Base-by-base conservation (phyloP, 1,140 invertebrate species). In the Calycopis cecrops region DNA sequence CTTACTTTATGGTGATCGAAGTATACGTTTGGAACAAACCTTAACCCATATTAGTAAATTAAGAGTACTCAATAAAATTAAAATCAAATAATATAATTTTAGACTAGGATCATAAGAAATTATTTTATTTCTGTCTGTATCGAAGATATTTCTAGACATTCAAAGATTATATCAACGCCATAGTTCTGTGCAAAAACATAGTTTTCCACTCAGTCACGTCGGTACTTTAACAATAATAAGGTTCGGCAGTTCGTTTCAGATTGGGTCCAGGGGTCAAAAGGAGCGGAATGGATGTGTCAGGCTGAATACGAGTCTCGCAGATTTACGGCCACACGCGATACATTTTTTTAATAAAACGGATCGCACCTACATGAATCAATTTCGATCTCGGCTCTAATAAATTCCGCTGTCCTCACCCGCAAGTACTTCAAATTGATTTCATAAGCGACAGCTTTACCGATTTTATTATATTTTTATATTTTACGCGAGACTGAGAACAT, bases 381-480 rank as follows among this genome's bases (percentile, higher is more conserved):
- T 44, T 12, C 12, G 40, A 44, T 44, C 40, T 16, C 40, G 17
- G 40, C 14, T 18, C 40, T 44, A 44, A 44, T 44, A 12, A 44
- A 44, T 44, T 44, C 40, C 14, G 17, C 40, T 44, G 40, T 44
- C 40, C 40, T 44, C 12, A 16, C 40, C 12, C 40, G 12, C 38
- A 40, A 14, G 16, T 12, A 44, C 14, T 44, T 9, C 16, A 16
- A 44, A 44, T 44, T 16, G 40, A 28, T 28, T 28, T 28, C 21
- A 44, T 16, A 16, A 16, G 12, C 14, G 40, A 44, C 38, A 40
- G 38, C n/a, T 40, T 44, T 44, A 16, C 17, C 17, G 12, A 28
- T 11, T 14, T 40, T 40, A 40, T 40, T 40, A 40, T 44, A 44
- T 28, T 6, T 44, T 44, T 44, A n/a, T n/a, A n/a, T n/a, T n/a